Conservation (phyloP, 2,888 invertebrate genomes). For the Cataglyphis albicans region DNA sequence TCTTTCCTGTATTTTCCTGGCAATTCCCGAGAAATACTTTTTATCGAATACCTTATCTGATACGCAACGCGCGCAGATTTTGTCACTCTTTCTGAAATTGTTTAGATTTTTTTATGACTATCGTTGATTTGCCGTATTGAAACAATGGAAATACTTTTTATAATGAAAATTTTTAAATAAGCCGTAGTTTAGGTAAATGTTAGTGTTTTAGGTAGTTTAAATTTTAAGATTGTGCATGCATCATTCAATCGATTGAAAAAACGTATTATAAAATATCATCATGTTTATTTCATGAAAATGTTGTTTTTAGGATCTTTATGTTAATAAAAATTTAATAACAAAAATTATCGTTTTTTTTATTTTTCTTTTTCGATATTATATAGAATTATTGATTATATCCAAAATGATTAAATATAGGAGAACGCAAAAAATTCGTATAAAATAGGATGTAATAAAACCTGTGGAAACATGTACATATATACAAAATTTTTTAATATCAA, state of each 20-base stretch:
- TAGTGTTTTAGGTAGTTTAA: neutral
- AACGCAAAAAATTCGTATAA: neutral
- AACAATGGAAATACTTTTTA: neutral
- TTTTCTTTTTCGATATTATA: neutral
- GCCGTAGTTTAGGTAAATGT: neutral
- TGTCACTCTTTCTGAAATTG: neutral
- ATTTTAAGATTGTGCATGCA: neutral
- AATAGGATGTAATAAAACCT: neutral
- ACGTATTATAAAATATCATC: neutral
- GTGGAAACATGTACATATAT: neutral
- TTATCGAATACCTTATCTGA: neutral
- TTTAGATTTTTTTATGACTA: conserved; percentile 3
- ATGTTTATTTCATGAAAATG: conserved; percentile 9
- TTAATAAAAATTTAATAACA: neutral
- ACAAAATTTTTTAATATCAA: neutral
- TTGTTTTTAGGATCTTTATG: conserved; percentile 19
- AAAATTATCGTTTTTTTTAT: neutral
- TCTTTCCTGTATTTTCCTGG: conserved; percentile 1
- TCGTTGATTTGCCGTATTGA: neutral
- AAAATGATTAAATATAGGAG: neutral
- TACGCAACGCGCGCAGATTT: neutral
- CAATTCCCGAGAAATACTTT: neutral
- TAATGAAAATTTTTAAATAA: neutral
- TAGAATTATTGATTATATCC: neutral
- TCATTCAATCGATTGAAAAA: neutral